A percentile compares a stretch with the other conserved stretches of the same genome.
Conservation (phyloP, 2,797 vertebrate species). For the Adelosebastes latens region DNA sequence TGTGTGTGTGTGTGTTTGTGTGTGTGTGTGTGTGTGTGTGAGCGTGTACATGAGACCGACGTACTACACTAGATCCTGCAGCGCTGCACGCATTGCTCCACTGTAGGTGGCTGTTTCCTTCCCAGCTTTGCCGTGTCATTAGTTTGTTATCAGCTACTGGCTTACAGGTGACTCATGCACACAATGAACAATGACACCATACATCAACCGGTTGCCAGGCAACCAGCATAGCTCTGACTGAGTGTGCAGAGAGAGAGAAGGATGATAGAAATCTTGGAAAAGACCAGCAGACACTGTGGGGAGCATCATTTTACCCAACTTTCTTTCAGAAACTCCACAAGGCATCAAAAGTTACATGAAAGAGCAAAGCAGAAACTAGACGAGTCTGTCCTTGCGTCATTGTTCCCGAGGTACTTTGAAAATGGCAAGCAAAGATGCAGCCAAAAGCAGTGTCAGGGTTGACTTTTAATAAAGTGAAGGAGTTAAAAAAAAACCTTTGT, state of each 20-base stretch:
- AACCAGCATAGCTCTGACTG: conserved; percentile 7
- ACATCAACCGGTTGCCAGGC: conserved; percentile 33
- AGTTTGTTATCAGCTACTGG: conserved; percentile 48
- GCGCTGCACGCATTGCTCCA: neutral
- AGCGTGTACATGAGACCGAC: neutral
- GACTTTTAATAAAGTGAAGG: neutral
- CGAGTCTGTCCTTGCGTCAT: neutral
- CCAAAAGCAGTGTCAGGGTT: neutral
- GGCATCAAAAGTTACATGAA: neutral
- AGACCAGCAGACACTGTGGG: neutral
- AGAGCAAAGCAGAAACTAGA: neutral
- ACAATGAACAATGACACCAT: conserved; percentile 63
- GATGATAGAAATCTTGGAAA: conserved; percentile 23
- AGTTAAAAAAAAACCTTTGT: neutral
- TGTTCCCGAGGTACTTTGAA: neutral
- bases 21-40: neutral
- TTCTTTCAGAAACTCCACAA: conserved; percentile 1
- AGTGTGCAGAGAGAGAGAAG: conserved; percentile 6
- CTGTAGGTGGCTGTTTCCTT: conserved; percentile 32
- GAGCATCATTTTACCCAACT: conserved; percentile 7
- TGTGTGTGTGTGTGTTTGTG: neutral
- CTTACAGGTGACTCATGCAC: conserved; percentile 65
- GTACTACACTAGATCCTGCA: neutral
- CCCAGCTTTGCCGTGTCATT: conserved; percentile 25
- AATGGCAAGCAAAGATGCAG: neutral